Conservation (phyloP, 2,888 invertebrate genomes). For the Ochropacha duplaris region DNA sequence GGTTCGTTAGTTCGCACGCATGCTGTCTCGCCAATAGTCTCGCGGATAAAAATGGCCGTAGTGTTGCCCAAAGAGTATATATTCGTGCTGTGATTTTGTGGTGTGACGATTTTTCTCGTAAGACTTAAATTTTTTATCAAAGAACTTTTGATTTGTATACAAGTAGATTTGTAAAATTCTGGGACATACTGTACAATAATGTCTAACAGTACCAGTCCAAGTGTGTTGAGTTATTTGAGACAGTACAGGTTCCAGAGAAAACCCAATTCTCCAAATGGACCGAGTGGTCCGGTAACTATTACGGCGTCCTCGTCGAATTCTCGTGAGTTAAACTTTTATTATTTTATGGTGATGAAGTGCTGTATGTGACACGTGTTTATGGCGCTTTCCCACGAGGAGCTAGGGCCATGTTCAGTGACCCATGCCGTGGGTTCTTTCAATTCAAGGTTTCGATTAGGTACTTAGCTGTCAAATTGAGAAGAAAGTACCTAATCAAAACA, state of each 20-base stretch:
- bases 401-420: slow-evolving; percentile 41
- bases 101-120: slow-evolving; percentile 53
- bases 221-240: slow-evolving; percentile 84
- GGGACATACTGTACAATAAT: slow-evolving; percentile 45
- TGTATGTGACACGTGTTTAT: slow-evolving; percentile 41
- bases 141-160: slow-evolving; percentile 31
- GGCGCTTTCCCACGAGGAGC: slow-evolving; percentile 35
- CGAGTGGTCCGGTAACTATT: slow-evolving; percentile 59
- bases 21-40: slow-evolving; percentile 74
- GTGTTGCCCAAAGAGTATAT: too few relatives aligned
- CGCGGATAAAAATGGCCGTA: slow-evolving; percentile 81
- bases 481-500: not conserved
- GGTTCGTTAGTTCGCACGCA: slow-evolving; percentile 30
- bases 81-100: slow-evolving; percentile 55
- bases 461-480: not conserved
- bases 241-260: slow-evolving; percentile 88
- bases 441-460: slow-evolving; percentile 4
- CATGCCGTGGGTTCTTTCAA: slow-evolving; percentile 10
- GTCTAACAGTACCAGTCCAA: slow-evolving; percentile 80
- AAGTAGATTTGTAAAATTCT: slow-evolving; percentile 25
- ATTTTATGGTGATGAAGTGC: slow-evolving; percentile 8
- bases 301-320: slow-evolving; percentile 62
- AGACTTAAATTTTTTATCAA: slow-evolving; percentile 46
- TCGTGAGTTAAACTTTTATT: slow-evolving; percentile 56
- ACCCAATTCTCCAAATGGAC: slow-evolving; percentile 62